These are phyloP conservation scores for Antheraea assamensis DNA, from an alignment of 2,888 invertebrate genomes.

Conservation along the genomic window DNA sequence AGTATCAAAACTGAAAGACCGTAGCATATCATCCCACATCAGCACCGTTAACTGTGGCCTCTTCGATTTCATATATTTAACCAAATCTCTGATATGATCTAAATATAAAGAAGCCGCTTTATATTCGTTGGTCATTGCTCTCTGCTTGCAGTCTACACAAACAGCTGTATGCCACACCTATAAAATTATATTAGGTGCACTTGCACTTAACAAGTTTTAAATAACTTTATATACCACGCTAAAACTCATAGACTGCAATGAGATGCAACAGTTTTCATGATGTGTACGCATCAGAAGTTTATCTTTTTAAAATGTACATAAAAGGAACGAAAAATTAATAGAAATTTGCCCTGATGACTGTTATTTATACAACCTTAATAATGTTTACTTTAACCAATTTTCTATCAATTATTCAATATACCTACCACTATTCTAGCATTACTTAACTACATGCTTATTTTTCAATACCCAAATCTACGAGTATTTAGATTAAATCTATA, in stretches of 20 bases:
- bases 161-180: constrained; percentile 88
- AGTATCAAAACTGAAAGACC: constrained; percentile 79
- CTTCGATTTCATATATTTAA: constrained; percentile 81
- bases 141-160: constrained; percentile 81
- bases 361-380: neutral
- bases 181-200: constrained; percentile 8
- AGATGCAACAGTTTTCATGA: too few relatives aligned
- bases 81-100: constrained; percentile 85
- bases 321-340: neutral
- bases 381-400: too few relatives aligned
- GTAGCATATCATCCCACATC: constrained; percentile 95
- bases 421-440: too few relatives aligned
- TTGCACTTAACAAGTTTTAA: neutral
- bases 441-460: too few relatives aligned
- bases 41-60: constrained; percentile 85
- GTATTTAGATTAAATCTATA: too few relatives aligned
- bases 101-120: constrained; percentile 84
- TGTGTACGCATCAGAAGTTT: neutral
- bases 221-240: neutral
- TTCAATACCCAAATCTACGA: too few relatives aligned
- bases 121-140: constrained; percentile 69
- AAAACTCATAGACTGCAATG: neutral
- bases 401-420: too few relatives aligned
- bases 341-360: neutral
- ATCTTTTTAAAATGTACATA: neutral